phyloP scores from a whole-genome alignment of 2,797 vertebrate genomes.

The Rhabdomys pumilio region DNA sequence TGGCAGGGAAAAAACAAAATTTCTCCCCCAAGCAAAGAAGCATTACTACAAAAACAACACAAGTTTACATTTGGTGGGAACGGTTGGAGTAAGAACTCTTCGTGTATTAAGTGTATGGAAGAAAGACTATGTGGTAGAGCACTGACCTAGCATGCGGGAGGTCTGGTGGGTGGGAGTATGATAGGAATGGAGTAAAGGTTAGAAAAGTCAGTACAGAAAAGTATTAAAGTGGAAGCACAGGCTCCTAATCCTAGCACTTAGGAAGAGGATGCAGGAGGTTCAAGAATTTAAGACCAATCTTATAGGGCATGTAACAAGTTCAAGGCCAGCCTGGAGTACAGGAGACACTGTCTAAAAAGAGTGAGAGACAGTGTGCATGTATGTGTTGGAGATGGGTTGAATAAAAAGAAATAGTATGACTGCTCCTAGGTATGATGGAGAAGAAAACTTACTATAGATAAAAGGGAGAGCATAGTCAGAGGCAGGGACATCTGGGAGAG shows the following conservation, averaged over 20 bases:
- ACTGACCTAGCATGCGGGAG: neutral
- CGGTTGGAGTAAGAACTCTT: slow-evolving; percentile 30
- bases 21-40: slow-evolving; percentile 54
- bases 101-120: too few species aligned
- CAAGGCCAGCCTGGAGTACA: neutral
- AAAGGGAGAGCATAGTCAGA: neutral
- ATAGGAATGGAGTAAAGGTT: neutral
- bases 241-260: neutral
- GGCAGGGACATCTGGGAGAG: neutral
- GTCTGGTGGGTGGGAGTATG: neutral
- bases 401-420: neutral
- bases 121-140: neutral
- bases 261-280: neutral
- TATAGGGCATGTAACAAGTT: too few species aligned
- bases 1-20: neutral
- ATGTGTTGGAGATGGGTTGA: neutral
- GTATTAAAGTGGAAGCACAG: neutral
- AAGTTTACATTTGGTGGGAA: slow-evolving; percentile 18
- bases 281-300: neutral
- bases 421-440: neutral
- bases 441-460: neutral
- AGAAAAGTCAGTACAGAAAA: slow-evolving; percentile 13
- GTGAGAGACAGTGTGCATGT: neutral
- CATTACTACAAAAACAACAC: slow-evolving; percentile 55
- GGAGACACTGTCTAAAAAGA: neutral